Evolutionary conservation across 64 coral and sea anemone species (phyloP).

Genomic region (Stylophora pistillata): DNA sequence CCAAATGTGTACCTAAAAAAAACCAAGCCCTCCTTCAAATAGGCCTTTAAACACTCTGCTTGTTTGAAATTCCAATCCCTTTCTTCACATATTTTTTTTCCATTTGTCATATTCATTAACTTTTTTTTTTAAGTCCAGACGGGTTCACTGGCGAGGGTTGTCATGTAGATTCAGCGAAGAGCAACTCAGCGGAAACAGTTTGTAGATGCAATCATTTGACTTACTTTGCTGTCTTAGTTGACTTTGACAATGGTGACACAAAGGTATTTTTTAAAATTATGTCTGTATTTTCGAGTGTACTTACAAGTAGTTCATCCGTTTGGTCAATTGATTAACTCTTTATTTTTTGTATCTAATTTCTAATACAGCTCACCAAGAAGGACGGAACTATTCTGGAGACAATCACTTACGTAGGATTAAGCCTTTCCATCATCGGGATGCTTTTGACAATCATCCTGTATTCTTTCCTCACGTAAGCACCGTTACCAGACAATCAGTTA

Average conservation of each 20-base stretch:
- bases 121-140: not conserved
- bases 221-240: constrained; percentile 57
- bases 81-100: no score
- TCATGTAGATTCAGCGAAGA: not conserved
- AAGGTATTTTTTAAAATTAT: not conserved
- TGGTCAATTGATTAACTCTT: no score
- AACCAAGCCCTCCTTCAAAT: no score
- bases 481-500: no score
- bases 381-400: not conserved
- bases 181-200: not conserved
- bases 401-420: constrained; percentile 26
- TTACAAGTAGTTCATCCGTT: no score
- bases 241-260: not conserved
- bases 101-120: not conserved
- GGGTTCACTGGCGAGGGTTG: constrained; percentile 40
- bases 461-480: constrained; percentile 27
- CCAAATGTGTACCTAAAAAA: no score
- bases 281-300: no score
- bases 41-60: no score
- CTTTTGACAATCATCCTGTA: constrained; percentile 34
- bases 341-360: no score
- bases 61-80: no score
- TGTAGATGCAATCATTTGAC: constrained; percentile 72
- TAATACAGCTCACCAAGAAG: not conserved
- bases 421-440: constrained; percentile 41